Conservation (phyloP, 2,113 vertebrate species). For the Peromyscus polionotus region DNA sequence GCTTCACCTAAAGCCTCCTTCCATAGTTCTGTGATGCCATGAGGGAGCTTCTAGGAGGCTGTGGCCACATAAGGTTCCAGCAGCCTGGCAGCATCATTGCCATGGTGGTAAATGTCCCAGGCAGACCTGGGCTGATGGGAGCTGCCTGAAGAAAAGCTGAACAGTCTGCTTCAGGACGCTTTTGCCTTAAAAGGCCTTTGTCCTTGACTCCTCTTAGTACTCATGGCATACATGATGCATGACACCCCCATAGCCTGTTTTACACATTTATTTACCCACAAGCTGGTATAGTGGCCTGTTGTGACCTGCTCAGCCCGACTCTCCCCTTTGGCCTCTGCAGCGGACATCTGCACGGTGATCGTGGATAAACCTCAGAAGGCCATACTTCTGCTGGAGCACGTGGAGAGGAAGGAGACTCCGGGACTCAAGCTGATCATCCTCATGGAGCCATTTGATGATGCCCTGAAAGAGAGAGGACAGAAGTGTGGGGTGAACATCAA, state of each 20-base stretch:
- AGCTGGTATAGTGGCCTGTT: neutral
- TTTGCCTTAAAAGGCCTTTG: neutral
- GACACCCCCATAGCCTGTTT: neutral
- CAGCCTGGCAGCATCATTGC: neutral
- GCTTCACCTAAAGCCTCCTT: neutral
- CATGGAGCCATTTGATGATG: constrained; percentile 93
- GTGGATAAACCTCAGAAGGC: constrained; percentile 97
- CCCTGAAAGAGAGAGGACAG: constrained; percentile 89
- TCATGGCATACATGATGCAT: fast-evolving
- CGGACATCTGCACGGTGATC: constrained; percentile 96
- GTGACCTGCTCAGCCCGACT: neutral
- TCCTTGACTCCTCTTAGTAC: neutral
- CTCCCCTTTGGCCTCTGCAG: constrained; percentile 84
- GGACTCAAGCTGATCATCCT: constrained; percentile 93
- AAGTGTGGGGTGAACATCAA: constrained; percentile 92
- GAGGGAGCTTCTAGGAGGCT: neutral
- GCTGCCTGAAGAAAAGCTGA: neutral
- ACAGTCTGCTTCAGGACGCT: neutral
- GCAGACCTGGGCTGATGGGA: neutral
- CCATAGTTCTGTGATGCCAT: neutral
- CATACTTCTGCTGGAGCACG: constrained; percentile 92
- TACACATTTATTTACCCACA: neutral
- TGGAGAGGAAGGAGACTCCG: constrained; percentile 92
- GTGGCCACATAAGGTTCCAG: neutral
- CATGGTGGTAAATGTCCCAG: neutral